Evolutionary conservation across 2,888 invertebrate genomes (phyloP), one percentile per base, ranked within the genome.

Genomic region (Spialia ferax): DNA sequence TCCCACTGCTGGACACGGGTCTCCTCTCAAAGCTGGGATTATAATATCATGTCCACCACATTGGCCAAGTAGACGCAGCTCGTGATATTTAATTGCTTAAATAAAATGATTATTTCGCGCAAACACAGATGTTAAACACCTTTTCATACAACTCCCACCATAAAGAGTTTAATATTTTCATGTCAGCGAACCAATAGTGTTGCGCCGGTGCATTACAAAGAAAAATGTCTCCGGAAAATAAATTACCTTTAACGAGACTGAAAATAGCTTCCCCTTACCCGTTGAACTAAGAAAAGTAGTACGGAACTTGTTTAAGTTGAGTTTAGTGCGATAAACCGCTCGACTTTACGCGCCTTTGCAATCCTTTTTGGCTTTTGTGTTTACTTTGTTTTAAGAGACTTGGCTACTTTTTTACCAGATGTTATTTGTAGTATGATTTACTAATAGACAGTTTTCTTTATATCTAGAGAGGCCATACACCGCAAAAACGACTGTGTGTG

Each of bases 201-300:
- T 42, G 10, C 42, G 42, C 26, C 15, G 15, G 59, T 59, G 59
- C 59, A 45, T 45, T 23, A 59, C 42, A 59, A 59, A 59, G 59
- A 45, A 59, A 59, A 59, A 59, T 59, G 20, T 42, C 59, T n/a
- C 59, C 13, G 23, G 59, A 42, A 59, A 59, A 59, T 59, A 59
- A 42, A 59, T 59, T 59, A 35, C 59, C 59, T 42, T 35, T 59
- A 59, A 59, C 59, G 59, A 59, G 42, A 38, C 42, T 59, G 42
- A 59, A 59, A 59, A 59, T 59, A 59, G 42, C 59, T 59, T 57
- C 32, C 26, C 29, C 42, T 32, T 11, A 13, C 35, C n/a, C 18
- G 20, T 35, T 13, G 23, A 6, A 35, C 59, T 0, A 38, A 15
- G 42, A 42, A 11, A 20, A 59, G n/a, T 59, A 42, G 23, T 26